Percentiles rank a stretch among this genome's conserved stretches.
phyloP scores from a whole-genome alignment of 2,888 invertebrate genomes.

The Eledona agricola region DNA sequence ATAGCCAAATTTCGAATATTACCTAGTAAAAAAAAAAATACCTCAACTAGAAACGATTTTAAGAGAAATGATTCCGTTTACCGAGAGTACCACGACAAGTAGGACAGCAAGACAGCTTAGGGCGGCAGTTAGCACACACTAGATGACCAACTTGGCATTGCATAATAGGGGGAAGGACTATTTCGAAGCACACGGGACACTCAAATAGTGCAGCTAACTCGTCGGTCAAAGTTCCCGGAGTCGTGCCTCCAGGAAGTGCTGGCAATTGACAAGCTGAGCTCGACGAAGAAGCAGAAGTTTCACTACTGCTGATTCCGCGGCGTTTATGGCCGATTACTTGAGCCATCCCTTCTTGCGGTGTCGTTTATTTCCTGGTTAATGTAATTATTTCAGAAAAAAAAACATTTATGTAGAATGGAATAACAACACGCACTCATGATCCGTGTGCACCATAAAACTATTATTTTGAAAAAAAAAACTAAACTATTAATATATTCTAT shows the following conservation, averaged over 20 bases:
- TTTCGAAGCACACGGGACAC: conserved; percentile 99
- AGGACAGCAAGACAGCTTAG: conserved; percentile 96
- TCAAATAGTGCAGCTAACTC: conserved; percentile 92
- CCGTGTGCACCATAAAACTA: no score
- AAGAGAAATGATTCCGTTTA: no score
- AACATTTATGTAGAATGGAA: no score
- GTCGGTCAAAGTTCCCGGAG: conserved; percentile 77
- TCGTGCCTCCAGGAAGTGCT: conserved; percentile 58
- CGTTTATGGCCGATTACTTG: conserved; percentile 55
- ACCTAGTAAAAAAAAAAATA: no score
- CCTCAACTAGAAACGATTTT: conserved; percentile 15
- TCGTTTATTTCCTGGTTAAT: no score
- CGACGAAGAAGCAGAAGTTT: conserved; percentile 49
- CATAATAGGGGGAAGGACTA: conserved; percentile 97
- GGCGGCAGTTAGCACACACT: conserved; percentile 96
- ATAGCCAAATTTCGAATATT: conserved; percentile 98
- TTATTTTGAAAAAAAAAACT: no score
- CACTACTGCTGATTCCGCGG: conserved; percentile 51
- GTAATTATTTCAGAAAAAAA: no score
- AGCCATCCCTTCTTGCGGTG: conserved; percentile 44
- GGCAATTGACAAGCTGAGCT: conserved; percentile 52
- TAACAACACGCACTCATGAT: no score
- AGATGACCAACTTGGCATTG: conserved; percentile 99
- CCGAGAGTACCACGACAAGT: conserved; percentile 96
- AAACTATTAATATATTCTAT: no score